A percentile compares a stretch with the other conserved stretches of the same genome.
Evolutionary conservation across 2,113 vertebrate genomes (phyloP).

Genomic region (Callorhinus ursinus): DNA sequence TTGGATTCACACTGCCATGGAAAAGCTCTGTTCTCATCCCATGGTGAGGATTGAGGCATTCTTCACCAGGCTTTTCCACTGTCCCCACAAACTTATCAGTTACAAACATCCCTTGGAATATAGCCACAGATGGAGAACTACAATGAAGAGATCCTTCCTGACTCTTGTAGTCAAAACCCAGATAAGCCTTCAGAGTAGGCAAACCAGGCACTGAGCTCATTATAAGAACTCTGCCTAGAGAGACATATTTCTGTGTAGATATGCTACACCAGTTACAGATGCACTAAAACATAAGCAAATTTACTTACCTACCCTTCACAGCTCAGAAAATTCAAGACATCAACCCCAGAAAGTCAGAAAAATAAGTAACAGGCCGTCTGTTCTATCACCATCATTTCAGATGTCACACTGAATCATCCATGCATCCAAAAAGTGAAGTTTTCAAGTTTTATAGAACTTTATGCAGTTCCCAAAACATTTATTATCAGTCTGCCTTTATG

Average conservation of each 20-base stretch:
- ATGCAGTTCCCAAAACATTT: background rate
- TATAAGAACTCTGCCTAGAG: background rate
- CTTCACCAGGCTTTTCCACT: background rate
- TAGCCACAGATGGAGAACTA: background rate
- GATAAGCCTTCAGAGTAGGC: background rate
- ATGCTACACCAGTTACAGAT: background rate
- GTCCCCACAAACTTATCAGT: background rate
- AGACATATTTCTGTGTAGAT: background rate
- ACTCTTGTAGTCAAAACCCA: background rate
- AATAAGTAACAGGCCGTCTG: background rate
- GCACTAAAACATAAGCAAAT: background rate
- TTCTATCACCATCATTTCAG: slow-evolving; percentile 20
- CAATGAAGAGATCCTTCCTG: background rate
- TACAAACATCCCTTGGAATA: background rate
- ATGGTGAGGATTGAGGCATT: background rate
- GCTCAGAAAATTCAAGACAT: slow-evolving; percentile 9
- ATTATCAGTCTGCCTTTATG: slow-evolving; percentile 2
- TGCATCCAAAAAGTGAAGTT: background rate
- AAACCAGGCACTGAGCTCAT: background rate
- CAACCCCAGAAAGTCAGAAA: slow-evolving; percentile 10
- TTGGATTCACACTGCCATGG: background rate
- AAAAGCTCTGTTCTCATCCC: background rate
- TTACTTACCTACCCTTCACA: background rate
- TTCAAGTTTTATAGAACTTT: slow-evolving; percentile 45
- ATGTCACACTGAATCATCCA: slow-evolving; percentile 4